Conservation (phyloP, 2,888 invertebrate genomes). For the Linyphia triangularis region DNA sequence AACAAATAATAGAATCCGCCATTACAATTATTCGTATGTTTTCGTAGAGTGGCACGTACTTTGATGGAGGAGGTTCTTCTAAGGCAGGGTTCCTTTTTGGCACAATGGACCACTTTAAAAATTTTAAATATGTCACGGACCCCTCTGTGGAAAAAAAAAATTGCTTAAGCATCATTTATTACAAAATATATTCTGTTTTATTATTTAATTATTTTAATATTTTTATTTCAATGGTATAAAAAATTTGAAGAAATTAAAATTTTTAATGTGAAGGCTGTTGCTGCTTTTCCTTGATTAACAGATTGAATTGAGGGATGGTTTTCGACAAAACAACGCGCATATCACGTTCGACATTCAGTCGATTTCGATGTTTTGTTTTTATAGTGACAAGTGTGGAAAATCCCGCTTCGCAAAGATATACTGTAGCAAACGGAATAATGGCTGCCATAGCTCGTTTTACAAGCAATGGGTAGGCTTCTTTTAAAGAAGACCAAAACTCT, state of each 20-base stretch:
- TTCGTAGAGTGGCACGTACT: no score
- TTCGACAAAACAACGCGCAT: constrained; percentile 52
- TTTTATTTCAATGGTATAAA: no score
- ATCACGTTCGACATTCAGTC: constrained; percentile 33
- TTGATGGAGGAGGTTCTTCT: no score
- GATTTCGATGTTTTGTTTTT: constrained; percentile 17
- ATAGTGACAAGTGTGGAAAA: no score
- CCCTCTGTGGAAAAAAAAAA: constrained; percentile 59
- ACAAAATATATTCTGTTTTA: no score
- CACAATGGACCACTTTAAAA: constrained; percentile 60
- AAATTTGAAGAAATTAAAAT: no score
- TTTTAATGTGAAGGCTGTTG: constrained; percentile 55
- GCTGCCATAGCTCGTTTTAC: constrained; percentile 65
- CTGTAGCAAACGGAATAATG: constrained; percentile 65
- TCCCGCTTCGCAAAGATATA: constrained; percentile 62
- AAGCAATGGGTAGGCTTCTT: constrained; percentile 65
- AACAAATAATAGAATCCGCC: no score
- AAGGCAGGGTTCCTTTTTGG: no score
- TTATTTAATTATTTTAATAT: no score
- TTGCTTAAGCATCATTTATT: no score
- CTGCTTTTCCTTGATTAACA: constrained; percentile 54
- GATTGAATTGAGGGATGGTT: constrained; percentile 43
- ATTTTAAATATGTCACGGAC: constrained; percentile 55
- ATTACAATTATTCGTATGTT: no score
- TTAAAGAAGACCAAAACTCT: no score